Conservation (phyloP, 1,140 invertebrate species). For the Thereuonema tuberculata region DNA sequence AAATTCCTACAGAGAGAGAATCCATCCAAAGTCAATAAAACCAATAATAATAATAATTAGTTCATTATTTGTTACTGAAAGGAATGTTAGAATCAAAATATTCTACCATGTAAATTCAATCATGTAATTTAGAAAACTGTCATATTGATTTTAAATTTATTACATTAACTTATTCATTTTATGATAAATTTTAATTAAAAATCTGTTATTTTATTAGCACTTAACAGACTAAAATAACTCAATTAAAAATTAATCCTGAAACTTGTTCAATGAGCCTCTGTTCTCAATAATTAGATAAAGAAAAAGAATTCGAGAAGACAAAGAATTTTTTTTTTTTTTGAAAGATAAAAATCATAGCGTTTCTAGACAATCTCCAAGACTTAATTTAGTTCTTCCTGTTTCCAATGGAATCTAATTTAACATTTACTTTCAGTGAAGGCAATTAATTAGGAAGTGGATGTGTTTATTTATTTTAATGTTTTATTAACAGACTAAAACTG, state of each 20-base stretch:
- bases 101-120: not conserved
- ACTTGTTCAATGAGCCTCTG: no score
- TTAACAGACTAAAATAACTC: not conserved
- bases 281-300: no score
- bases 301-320: no score
- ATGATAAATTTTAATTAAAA: slow-evolving; percentile 1
- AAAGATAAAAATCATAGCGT: no score
- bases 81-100: slow-evolving; percentile 9
- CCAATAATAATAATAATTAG: slow-evolving; percentile 11
- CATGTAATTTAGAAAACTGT: not conserved
- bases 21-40: slow-evolving; percentile 17
- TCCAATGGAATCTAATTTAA: no score
- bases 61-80: not conserved
- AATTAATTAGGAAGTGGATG: no score
- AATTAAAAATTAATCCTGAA: not conserved
- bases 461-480: no score
- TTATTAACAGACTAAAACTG: no score
- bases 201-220: not conserved
- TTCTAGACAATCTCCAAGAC: no score
- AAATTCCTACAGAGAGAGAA: slow-evolving; percentile 63
- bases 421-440: no score
- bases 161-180: slow-evolving; percentile 4
- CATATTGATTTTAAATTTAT: not conserved
- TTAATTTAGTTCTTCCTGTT: no score
- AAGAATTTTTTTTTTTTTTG: no score